Conservation (phyloP, 2,113 vertebrate species). For the Siniperca chuatsi region DNA sequence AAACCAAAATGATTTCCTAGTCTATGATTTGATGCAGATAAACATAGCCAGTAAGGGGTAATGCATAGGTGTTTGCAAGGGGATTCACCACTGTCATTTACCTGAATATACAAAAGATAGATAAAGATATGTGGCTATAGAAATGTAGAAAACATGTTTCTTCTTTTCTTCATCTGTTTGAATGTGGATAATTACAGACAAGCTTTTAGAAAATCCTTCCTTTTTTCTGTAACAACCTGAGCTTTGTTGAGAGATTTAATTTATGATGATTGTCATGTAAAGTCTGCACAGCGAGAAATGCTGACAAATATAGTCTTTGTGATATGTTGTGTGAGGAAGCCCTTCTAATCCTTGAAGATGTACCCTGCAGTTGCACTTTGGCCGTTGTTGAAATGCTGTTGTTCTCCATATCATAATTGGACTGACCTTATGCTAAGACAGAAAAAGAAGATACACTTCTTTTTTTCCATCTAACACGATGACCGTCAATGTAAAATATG, state of each 20-base stretch:
- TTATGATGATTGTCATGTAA: not conserved
- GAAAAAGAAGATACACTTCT: not conserved
- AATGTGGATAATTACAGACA: not conserved
- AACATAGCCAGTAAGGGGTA: not conserved
- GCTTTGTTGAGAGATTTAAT: not conserved
- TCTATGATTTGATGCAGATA: constrained; percentile 3
- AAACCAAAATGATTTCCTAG: constrained; percentile 2
- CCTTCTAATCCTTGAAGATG: not conserved
- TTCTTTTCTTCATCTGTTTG: not conserved
- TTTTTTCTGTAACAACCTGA: not conserved
- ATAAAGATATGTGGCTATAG: not conserved
- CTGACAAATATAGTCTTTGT: not conserved
- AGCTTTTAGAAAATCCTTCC: not conserved
- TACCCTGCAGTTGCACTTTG: not conserved
- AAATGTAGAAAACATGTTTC: not conserved
- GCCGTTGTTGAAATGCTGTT: not conserved
- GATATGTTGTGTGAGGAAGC: not conserved
- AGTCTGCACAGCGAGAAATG: not conserved
- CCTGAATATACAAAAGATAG: not conserved
- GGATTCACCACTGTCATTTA: not conserved
- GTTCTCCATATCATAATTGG: not conserved
- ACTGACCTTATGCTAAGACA: not conserved
- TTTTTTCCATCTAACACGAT: not conserved
- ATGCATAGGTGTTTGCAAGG: not conserved
- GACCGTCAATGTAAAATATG: not conserved